phyloP scores from a whole-genome alignment of 37 sponge, comb jelly and placozoan species.

The Geodia barretti region DNA sequence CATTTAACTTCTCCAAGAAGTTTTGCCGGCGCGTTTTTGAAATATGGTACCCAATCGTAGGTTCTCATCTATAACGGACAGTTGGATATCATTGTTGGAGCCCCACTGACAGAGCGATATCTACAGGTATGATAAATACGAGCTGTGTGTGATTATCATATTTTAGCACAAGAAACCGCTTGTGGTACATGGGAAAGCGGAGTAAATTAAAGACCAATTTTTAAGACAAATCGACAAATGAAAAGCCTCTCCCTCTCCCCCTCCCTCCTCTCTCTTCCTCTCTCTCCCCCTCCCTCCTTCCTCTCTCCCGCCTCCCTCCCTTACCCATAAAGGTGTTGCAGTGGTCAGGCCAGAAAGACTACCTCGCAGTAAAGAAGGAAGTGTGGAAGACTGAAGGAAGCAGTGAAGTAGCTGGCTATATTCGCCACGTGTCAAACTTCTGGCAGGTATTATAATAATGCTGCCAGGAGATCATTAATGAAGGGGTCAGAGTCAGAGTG shows the following conservation, averaged over 20 bases:
- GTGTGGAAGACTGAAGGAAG: slow-evolving; percentile 65
- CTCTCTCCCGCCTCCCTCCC: too few species aligned
- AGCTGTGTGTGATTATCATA: background rate
- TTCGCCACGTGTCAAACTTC: slow-evolving; percentile 64
- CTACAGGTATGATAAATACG: slow-evolving; percentile 49
- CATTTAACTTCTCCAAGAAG: too few species aligned
- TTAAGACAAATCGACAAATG: too few species aligned
- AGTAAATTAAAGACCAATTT: too few species aligned
- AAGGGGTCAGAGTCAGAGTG: background rate
- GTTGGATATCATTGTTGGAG: slow-evolving; percentile 89
- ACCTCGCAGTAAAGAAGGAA: slow-evolving; percentile 41
- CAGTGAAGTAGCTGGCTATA: slow-evolving; percentile 86
- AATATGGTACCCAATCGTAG: slow-evolving; percentile 9
- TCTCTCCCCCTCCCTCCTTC: too few species aligned
- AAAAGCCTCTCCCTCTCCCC: too few species aligned
- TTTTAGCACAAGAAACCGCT: too few species aligned
- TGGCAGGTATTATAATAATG: too few species aligned
- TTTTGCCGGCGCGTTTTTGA: too few species aligned
- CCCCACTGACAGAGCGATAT: slow-evolving; percentile 67
- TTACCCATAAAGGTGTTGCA: slow-evolving; percentile 46
- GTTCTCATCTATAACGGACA: slow-evolving; percentile 89
- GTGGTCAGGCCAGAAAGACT: slow-evolving; percentile 76
- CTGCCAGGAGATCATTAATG: background rate
- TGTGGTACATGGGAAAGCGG: too few species aligned
- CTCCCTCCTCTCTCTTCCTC: too few species aligned